Evolutionary conservation across 2,113 vertebrate genomes (phyloP), one percentile per base, ranked within the genome.

Genomic region (Variabilichromis moorii): DNA sequence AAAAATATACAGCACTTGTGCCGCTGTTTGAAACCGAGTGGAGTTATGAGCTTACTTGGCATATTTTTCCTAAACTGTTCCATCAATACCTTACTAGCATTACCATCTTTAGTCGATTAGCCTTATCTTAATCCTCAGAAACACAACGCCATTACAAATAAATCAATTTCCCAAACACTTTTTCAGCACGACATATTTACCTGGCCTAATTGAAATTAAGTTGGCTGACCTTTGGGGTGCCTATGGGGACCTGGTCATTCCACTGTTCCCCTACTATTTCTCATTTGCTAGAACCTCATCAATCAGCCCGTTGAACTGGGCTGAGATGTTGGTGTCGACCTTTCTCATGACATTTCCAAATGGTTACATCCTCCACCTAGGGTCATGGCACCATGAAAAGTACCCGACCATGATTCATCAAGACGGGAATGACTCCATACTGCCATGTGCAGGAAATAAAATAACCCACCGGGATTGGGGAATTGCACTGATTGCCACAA

Each of bases 331-430:
- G 91, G 80, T 93, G 82, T 81, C 86, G 95, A 95, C 95, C 96
- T 96, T 96, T 95, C 87, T 92, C 89, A 83, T 95, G 94, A 93
- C 95, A 96, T 95, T 95, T 96, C 92, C 90, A 91, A 92, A 94
- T 86, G 92, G 88, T 73, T 88, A 81, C 90, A 89, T 95, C 81
- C 91, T 91, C 94, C 83, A 92, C 92, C 89, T 85, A 93, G 91
- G 91, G 93, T 93, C 93, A 87, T 82, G 82, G 82, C 88, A 87
- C 86, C 89, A 86, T 91, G 85, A 93, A 93, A 88, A 87, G 83
- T 90, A 94, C 35, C 91, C 90, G 63, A 84, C 91, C 90, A 89
- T 85, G 55, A 82, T 86, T 84, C 81, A 93, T 92, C 88, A 93
- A 85, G 91, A 94, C 83, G 57, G 86, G 89, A 78, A 88, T 76